Base-by-base conservation (phyloP, 35 echinoderm and acorn worm genomes). In the Heliocidaris erythrogramma region DNA sequence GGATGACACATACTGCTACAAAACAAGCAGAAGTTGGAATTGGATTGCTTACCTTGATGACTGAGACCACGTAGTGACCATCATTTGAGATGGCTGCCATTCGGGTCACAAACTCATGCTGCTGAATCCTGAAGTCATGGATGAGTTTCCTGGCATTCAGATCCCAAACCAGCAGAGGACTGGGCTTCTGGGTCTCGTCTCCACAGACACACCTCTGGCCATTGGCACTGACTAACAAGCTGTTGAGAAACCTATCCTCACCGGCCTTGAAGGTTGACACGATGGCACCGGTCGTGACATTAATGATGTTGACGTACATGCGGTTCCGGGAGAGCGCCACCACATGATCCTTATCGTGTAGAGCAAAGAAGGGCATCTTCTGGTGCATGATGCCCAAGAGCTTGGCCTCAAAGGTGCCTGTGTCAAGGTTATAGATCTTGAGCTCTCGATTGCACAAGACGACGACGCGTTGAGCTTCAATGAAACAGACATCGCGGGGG, bases 251-350 rank as follows among this genome's bases (percentile, higher is more conserved):
- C 18, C 98, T 92, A 71, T 99, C 98, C 94, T 99, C 98, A 2
- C 98, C 98, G 7, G 95, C 98, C 85, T 99, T 99, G 95, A 99
- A 99, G 2, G 97, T 99, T 5, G 97, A 94, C 53, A 93, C 96
- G 17, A 97, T 96, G 30, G 97, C 95, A 16, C 98, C 98, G 42
- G 88, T 99, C 32, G 48, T 92, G 11, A 97, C 95, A 31, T 99
- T 97, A 88, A 99, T 99, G 31, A 99, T 96, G 95, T 99, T 99
- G 85, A 99, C 98, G 88, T 97, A 96, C 98, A 99, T 99, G 5
- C 98, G 95, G 85, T 99, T 99, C 6, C 98, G 94, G 0, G 98
- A 96, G 30, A 99, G 95, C 47, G 98, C 98, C 93, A 99, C 98
- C 85, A 99, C 97, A 30, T 99, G 98, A 14, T 99, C 98, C 85